Conservation (phyloP, 2,797 vertebrate species). For the Falco peregrinus region DNA sequence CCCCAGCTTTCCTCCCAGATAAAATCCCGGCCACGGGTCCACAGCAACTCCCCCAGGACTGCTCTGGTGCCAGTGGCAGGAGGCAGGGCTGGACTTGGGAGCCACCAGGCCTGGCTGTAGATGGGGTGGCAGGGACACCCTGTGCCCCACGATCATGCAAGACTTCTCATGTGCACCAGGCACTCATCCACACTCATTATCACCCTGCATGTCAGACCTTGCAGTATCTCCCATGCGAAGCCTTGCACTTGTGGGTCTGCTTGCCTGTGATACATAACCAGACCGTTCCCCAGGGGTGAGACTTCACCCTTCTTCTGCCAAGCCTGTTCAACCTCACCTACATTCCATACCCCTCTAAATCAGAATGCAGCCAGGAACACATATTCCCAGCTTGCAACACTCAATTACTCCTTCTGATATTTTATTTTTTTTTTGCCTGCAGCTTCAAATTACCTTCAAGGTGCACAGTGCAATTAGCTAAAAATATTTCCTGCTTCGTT, state of each 20-base stretch:
- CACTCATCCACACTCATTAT: rapidly evolving
- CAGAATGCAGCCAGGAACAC: slow-evolving; percentile 24
- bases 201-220: not conserved
- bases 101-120: not conserved
- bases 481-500: slow-evolving; percentile 62
- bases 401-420: slow-evolving; percentile 60
- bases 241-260: not conserved
- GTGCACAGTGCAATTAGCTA: slow-evolving; percentile 67
- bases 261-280: not conserved
- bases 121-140: no score
- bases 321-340: not conserved
- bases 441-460: slow-evolving; percentile 71
- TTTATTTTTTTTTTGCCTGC: slow-evolving; percentile 70
- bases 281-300: not conserved
- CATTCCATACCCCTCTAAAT: not conserved
- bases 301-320: not conserved
- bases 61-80: not conserved
- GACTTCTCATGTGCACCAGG: not conserved
- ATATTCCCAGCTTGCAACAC: slow-evolving; percentile 48
- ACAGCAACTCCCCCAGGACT: not conserved
- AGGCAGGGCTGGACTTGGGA: not conserved
- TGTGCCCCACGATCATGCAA: not conserved
- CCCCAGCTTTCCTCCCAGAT: not conserved
- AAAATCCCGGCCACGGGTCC: not conserved
- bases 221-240: not conserved